Percentiles rank a stretch among this genome's conserved stretches.
Evolutionary conservation across 2,888 invertebrate genomes (phyloP).

Genomic region (Acanthoscelides obtectus): DNA sequence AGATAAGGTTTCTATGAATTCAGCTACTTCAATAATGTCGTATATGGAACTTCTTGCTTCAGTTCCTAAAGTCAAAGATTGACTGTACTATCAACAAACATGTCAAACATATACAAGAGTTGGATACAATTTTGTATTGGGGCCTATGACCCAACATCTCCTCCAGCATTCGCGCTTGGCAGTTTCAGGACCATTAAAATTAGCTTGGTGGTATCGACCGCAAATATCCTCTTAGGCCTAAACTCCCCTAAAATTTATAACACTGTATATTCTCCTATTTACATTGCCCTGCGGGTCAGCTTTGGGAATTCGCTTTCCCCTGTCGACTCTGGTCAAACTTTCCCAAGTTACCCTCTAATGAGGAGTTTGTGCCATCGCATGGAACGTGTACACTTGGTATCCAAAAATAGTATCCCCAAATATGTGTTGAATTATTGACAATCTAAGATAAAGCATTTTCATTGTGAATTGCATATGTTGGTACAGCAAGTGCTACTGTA

Average conservation of each 20-base stretch:
- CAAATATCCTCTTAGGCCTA: neutral
- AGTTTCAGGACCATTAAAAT: neutral
- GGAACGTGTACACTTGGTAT: neutral
- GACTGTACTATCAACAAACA: too few relatives aligned
- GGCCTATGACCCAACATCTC: neutral
- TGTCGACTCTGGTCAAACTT: neutral
- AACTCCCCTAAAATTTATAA: neutral
- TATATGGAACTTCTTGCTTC: too few relatives aligned
- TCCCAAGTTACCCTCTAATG: neutral
- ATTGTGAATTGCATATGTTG: too few relatives aligned
- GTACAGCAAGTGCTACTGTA: too few relatives aligned
- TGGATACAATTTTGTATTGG: neutral
- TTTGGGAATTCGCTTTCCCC: neutral
- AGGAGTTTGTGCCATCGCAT: neutral
- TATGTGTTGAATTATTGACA: neutral
- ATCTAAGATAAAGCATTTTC: too few relatives aligned
- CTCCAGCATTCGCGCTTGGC: neutral
- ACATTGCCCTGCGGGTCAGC: neutral
- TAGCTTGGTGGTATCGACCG: neutral
- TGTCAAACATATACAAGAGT: neutral
- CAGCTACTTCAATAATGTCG: too few relatives aligned
- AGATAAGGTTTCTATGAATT: too few relatives aligned
- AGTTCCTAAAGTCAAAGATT: too few relatives aligned
- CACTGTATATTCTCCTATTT: neutral
- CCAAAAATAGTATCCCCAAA: neutral